Conservation (phyloP, 2,888 invertebrate species). For the Cheilosia soror region DNA sequence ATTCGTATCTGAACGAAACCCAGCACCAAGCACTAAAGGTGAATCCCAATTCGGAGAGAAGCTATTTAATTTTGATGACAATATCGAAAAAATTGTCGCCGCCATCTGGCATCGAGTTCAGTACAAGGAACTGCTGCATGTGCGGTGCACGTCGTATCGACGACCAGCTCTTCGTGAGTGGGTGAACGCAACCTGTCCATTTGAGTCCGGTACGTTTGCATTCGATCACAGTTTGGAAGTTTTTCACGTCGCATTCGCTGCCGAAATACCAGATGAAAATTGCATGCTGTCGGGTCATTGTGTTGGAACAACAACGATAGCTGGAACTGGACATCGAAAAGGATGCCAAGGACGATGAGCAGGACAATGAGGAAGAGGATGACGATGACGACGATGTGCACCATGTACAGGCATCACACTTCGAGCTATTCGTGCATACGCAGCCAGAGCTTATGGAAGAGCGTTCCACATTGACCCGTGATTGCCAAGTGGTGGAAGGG, state of each 20-base stretch:
- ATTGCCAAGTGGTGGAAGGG: slow-evolving; percentile 32
- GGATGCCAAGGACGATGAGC: slow-evolving; percentile 65
- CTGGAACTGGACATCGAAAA: slow-evolving; percentile 66
- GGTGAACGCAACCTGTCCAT: slow-evolving; percentile 81
- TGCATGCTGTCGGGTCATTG: slow-evolving; percentile 76
- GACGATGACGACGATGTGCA: slow-evolving; percentile 50
- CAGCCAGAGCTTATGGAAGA: slow-evolving; percentile 33
- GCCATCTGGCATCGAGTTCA: slow-evolving; percentile 63
- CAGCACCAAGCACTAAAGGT: slow-evolving; percentile 30
- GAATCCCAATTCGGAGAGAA: slow-evolving; percentile 52
- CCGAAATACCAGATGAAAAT: slow-evolving; percentile 81
- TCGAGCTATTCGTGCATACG: slow-evolving; percentile 44
- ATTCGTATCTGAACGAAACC: slow-evolving; percentile 20
- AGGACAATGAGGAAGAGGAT: slow-evolving; percentile 31
- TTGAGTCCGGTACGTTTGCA: slow-evolving; percentile 79
- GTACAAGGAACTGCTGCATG: slow-evolving; percentile 59
- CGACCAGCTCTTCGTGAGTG: slow-evolving; percentile 79
- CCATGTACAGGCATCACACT: slow-evolving; percentile 56
- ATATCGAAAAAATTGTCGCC: slow-evolving; percentile 79
- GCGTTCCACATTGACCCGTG: slow-evolving; percentile 53
- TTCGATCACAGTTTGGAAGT: slow-evolving; percentile 81
- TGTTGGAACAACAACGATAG: slow-evolving; percentile 62
- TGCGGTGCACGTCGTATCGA: slow-evolving; percentile 76
- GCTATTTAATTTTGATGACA: slow-evolving; percentile 79
- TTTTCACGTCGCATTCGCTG: slow-evolving; percentile 76